Conservation (phyloP, 1,140 invertebrate species). For the Aphidius gifuensis region DNA sequence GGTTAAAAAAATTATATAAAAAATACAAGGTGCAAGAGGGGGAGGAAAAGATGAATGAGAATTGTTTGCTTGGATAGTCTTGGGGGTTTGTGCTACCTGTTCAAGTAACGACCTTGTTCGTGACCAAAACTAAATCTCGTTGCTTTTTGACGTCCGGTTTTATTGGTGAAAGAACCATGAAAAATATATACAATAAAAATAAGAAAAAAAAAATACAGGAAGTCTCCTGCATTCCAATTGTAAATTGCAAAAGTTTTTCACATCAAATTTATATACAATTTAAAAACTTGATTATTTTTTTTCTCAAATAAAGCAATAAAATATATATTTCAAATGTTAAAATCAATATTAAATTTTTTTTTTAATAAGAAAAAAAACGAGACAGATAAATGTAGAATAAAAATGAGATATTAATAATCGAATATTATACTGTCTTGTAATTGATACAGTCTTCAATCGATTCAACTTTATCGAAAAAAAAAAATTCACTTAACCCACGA, state of each 20-base stretch:
- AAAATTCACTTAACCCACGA: not conserved
- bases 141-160: constrained; percentile 24
- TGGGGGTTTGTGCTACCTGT: constrained; percentile 24
- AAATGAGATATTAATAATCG: too few species aligned
- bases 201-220: constrained; percentile 16
- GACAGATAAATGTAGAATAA: too few species aligned
- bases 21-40: not conserved
- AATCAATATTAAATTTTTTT: too few species aligned
- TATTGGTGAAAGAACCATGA: constrained; percentile 3
- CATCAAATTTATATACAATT: too few species aligned
- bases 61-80: constrained; percentile 16
- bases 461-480: too few species aligned
- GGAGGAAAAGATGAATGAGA: constrained; percentile 30
- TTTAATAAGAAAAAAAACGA: too few species aligned
- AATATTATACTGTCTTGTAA: too few species aligned
- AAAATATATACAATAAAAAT: constrained; percentile 4
- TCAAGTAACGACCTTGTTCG: constrained; percentile 29
- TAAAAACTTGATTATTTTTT: too few species aligned
- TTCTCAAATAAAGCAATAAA: too few species aligned
- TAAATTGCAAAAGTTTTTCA: not conserved
- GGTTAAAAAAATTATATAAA: not conserved
- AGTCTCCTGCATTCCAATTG: not conserved
- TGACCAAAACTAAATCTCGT: constrained; percentile 30
- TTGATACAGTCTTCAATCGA: too few species aligned
- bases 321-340: too few species aligned